Evolutionary conservation across 2,113 vertebrate genomes (phyloP), one percentile per base, ranked within the genome.

Genomic region (Scortum barcoo): DNA sequence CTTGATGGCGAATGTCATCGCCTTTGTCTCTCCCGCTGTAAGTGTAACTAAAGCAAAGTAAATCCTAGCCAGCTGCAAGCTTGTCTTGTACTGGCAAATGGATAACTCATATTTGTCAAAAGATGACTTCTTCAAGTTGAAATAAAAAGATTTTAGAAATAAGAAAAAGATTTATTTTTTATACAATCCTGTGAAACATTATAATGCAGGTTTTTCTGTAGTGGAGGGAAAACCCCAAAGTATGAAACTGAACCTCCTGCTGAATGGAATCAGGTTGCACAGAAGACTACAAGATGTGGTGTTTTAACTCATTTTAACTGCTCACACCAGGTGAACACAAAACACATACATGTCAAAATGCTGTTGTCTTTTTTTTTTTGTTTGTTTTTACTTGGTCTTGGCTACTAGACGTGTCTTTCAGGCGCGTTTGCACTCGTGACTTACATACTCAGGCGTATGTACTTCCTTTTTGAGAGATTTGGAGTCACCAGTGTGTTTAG

Each of bases 401-500:
- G 12, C 36, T 38, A 22, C n/a, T 1, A 44, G 28, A 54, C 28
- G n/a, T 24, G 14, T 6, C 17, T 75, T 70, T 50, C 65, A 58
- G 54, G 44, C n/a, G 13, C 19, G 19, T 10, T 54, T 62, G 16
- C 14, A 38, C 38, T 61, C 0, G 17, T 78, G 84, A 88, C 68
- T 78, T 57, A 24, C 7, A 42, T 16, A 73, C 67, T 71, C 40
- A 78, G 46, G 78, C 36, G n/a, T 50, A 28, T 42, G 17, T 30
- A 70, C 88, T 87, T 91, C 80, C 68, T 73, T 80, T 85, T 65
- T 78, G 57, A 61, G 12, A 12, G 30, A 48, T 78, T 38, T 48
- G 50, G 24, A 79, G 17, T 12, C 42, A 67, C n/a, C n/a, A 1
- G 7, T 65, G 48, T 73, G 68, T 86, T 87, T 73, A 57, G 56